phyloP scores from a whole-genome alignment of 2,888 invertebrate genomes.

The Pandemis heparana region DNA sequence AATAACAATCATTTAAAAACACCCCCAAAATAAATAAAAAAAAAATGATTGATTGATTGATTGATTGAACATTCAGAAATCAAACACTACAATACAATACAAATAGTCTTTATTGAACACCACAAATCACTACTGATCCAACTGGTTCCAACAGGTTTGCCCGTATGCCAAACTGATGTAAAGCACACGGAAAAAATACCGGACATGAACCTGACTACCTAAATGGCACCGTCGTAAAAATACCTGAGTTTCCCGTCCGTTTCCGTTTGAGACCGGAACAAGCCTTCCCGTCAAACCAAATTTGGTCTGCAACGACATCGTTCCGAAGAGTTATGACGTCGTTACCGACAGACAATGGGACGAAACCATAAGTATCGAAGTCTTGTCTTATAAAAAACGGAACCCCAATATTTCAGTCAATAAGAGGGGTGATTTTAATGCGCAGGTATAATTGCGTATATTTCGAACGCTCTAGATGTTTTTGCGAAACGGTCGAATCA shows the following conservation, averaged over 20 bases:
- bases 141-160: background rate
- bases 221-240: slow-evolving; percentile 23
- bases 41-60: too few relatives aligned
- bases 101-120: too few relatives aligned
- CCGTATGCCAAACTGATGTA: background rate
- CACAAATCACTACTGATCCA: background rate
- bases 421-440: slow-evolving; percentile 4
- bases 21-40: too few relatives aligned
- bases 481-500: background rate
- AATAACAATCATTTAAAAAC: too few relatives aligned
- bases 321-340: slow-evolving; percentile 24
- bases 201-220: slow-evolving; percentile 8
- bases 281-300: slow-evolving; percentile 35
- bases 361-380: slow-evolving; percentile 18
- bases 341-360: slow-evolving; percentile 30
- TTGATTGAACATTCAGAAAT: too few relatives aligned
- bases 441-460: slow-evolving; percentile 21
- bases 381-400: slow-evolving; percentile 20
- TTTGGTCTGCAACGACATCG: slow-evolving; percentile 30
- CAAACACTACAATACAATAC: background rate
- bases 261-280: slow-evolving; percentile 22
- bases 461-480: slow-evolving; percentile 12
- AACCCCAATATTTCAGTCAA: slow-evolving; percentile 13
- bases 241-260: slow-evolving; percentile 25
- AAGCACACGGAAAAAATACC: slow-evolving; percentile 9